A percentile compares a stretch with the other conserved stretches of the same genome.
Evolutionary conservation across 2,888 invertebrate genomes (phyloP).

Genomic region (Deilephila porcellus): DNA sequence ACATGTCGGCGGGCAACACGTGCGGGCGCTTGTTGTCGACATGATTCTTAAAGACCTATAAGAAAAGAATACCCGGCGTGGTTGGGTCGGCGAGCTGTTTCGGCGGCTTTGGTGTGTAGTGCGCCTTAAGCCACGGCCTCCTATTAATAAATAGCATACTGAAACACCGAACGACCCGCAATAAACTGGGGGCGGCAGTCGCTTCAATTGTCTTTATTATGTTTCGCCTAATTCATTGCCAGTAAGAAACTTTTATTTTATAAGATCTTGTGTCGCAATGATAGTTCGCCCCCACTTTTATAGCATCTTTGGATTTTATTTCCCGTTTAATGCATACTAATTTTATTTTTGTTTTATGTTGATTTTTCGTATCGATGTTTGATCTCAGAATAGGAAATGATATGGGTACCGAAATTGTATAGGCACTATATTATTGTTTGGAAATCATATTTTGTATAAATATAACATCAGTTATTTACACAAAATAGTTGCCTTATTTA

Average conservation of each 20-base stretch:
- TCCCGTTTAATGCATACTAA: slow-evolving; percentile 40
- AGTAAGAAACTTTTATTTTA: slow-evolving; percentile 48
- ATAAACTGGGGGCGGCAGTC: slow-evolving; percentile 25
- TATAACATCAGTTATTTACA: too few species aligned
- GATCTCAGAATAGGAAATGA: not conserved
- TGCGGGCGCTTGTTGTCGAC: not conserved
- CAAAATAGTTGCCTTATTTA: too few species aligned
- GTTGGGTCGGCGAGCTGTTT: not conserved
- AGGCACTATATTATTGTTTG: too few species aligned
- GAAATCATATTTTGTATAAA: too few species aligned
- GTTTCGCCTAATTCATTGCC: slow-evolving; percentile 46
- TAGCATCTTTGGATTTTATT: slow-evolving; percentile 39
- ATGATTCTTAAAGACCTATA: too few species aligned
- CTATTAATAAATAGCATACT: slow-evolving; percentile 13
- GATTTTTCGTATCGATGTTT: not conserved
- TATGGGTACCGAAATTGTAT: too few species aligned
- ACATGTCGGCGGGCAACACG: too few species aligned
- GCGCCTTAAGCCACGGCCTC: not conserved
- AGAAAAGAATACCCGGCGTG: not conserved
- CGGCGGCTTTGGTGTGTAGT: not conserved
- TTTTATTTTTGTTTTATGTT: slow-evolving; percentile 33
- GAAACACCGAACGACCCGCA: not conserved
- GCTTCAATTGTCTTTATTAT: slow-evolving; percentile 43
- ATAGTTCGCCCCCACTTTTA: slow-evolving; percentile 44
- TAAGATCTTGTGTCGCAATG: slow-evolving; percentile 38